Conservation (phyloP, 1,140 invertebrate species). For the Ylistrum balloti region DNA sequence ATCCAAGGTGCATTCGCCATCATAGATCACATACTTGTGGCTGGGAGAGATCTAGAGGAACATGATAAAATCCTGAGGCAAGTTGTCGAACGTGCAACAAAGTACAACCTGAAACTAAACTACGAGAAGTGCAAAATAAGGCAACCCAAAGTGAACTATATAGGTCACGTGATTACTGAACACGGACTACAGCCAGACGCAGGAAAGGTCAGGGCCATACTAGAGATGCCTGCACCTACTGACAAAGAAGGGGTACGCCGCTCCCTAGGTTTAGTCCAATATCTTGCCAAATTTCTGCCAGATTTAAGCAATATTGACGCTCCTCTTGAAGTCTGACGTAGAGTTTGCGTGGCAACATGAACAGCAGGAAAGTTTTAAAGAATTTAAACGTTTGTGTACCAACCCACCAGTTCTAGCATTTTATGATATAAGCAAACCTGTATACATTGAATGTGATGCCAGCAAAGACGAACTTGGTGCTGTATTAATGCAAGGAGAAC, state of each 20-base stretch:
- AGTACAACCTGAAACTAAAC: constrained; percentile 67
- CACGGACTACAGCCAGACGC: constrained; percentile 60
- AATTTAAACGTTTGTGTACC: constrained; percentile 41
- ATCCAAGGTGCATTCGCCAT: constrained; percentile 64
- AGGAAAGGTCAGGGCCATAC: constrained; percentile 52
- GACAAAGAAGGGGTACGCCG: constrained; percentile 61
- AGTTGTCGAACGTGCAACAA: constrained; percentile 77
- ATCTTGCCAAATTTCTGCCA: constrained; percentile 65
- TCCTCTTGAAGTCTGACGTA: constrained; percentile 57
- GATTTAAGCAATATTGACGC: constrained; percentile 59
- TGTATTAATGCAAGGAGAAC: constrained; percentile 66
- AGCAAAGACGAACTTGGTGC: constrained; percentile 53
- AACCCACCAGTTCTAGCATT: background rate
- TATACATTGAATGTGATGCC: background rate
- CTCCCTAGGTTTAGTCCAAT: constrained; percentile 64
- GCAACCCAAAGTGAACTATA: constrained; percentile 52
- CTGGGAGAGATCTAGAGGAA: constrained; percentile 47
- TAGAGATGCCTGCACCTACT: constrained; percentile 56
- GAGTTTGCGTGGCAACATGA: constrained; percentile 58
- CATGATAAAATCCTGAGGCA: constrained; percentile 63
- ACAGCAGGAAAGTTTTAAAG: constrained; percentile 56
- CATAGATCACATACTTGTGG: constrained; percentile 75
- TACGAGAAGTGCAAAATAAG: constrained; percentile 57
- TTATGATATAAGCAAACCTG: background rate
- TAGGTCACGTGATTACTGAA: constrained; percentile 77